Evolutionary conservation across 2,113 vertebrate genomes (phyloP).

Genomic region (Nycticebus coucang): DNA sequence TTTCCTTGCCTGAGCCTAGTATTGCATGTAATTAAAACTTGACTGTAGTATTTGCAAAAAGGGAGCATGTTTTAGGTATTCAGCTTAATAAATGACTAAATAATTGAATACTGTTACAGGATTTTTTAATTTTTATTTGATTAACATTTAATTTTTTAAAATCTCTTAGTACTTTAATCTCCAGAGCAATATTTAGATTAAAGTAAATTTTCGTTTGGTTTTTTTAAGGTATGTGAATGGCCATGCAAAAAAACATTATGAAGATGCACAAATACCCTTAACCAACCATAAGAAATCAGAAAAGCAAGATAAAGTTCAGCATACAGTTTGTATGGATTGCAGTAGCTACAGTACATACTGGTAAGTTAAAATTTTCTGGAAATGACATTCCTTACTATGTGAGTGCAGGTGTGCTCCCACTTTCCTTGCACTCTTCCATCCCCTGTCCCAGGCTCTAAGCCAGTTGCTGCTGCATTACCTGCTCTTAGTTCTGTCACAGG

Average conservation of each 20-base stretch:
- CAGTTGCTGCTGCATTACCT: neutral
- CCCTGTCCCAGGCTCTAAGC: neutral
- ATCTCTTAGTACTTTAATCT: constrained; percentile 42
- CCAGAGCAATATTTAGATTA: constrained; percentile 48
- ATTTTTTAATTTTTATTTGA: constrained; percentile 58
- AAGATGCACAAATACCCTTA: constrained; percentile 90
- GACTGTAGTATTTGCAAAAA: constrained; percentile 24
- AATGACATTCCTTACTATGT: neutral
- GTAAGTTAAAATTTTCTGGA: constrained; percentile 85
- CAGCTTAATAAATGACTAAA: constrained; percentile 54
- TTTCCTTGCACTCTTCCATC: neutral
- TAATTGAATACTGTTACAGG: constrained; percentile 14
- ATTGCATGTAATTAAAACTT: constrained; percentile 35
- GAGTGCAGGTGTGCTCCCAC: neutral
- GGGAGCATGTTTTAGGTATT: constrained; percentile 48
- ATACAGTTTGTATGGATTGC: constrained; percentile 98
- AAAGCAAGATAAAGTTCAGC: constrained; percentile 91
- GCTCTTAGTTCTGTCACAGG: neutral
- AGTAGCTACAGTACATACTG: constrained; percentile 98
- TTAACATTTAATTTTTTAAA: constrained; percentile 54
- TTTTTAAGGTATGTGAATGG: constrained; percentile 95
- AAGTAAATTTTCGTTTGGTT: constrained; percentile 62
- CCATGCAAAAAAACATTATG: constrained; percentile 99
- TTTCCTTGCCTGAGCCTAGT: constrained; percentile 29
- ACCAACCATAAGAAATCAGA: constrained; percentile 91